Conservation (phyloP, 1,140 invertebrate species). For the Anagrus nilaparvatae region DNA sequence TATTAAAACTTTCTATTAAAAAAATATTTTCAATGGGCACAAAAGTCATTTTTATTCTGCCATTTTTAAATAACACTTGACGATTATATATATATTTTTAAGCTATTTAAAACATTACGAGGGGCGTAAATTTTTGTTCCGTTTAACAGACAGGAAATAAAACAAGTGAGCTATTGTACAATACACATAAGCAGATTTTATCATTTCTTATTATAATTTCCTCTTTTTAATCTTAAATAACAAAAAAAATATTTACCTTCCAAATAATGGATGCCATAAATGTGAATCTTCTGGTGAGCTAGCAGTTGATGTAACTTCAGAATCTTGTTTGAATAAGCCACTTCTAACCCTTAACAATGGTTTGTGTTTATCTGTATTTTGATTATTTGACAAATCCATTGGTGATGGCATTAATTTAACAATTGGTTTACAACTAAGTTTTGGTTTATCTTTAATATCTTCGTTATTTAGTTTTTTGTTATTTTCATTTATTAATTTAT, state of each 20-base stretch:
- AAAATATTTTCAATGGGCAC: too few species aligned
- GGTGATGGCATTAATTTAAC: slow-evolving; percentile 37
- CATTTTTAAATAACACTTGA: too few species aligned
- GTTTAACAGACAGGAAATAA: too few species aligned
- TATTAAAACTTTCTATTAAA: too few species aligned
- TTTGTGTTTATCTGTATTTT: slow-evolving; percentile 29
- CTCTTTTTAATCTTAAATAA: too few species aligned
- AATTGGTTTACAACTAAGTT: slow-evolving; percentile 36
- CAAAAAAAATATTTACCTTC: slow-evolving; percentile 48
- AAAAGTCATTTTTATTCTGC: too few species aligned
- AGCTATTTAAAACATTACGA: too few species aligned
- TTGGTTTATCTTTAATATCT: slow-evolving; percentile 24
- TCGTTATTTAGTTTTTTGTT: slow-evolving; percentile 17
- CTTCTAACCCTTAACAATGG: slow-evolving; percentile 31
- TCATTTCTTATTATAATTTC: too few species aligned
- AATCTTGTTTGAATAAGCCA: slow-evolving; percentile 36
- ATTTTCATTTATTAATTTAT: slow-evolving; percentile 20
- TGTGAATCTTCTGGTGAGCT: slow-evolving; percentile 42
- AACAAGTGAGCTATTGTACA: too few species aligned
- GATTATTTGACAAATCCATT: slow-evolving; percentile 32
- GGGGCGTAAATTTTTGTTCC: too few species aligned
- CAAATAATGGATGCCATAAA: slow-evolving; percentile 60
- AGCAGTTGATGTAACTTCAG: slow-evolving; percentile 37
- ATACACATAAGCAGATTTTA: too few species aligned
- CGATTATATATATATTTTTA: too few species aligned